Evolutionary conservation across 2,888 invertebrate genomes (phyloP), one percentile per base, ranked within the genome.

Genomic region (Drosophila pegasa): DNA sequence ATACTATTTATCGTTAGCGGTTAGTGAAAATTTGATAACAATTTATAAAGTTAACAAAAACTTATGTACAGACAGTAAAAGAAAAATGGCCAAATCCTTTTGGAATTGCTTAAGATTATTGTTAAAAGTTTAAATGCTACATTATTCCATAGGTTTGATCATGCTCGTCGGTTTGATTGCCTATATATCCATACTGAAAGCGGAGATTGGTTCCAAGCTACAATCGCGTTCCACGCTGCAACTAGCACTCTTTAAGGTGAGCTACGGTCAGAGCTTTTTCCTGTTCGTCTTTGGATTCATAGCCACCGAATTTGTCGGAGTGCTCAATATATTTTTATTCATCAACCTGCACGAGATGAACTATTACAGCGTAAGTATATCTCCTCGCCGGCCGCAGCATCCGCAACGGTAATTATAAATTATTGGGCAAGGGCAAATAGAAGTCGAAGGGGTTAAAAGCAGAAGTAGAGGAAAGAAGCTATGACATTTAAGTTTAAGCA

Each of bases 171-270:
- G 97, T 51, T 94, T 98, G 92, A 97, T 98, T 89, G 97, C 97
- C 94, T 98, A 97, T 94, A 97, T 98, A 93, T 97, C 97, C 61
- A 95, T 97, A 89, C 96, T 98, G 92, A 98, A 98, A 93, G 96
- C 97, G 10, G 97, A 98, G 94, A 94, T 98, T 47, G 97, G 97
- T 45, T 95, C 96, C 89, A 98, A 98, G 92, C 93, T 98, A 65
- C 94, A 96, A 69, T 95, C 97, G 66, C 94, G 95, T 90, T 96
- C 97, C 20, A 94, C 95, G 55, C 94, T 96, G 66, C 95, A 96
- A 89, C 95, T 95, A 40, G 95, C 97, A 1, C 93, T 95, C 57
- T 97, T 97, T 93, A 96, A 95, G 63, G 97, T 97, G 92, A 94
- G 94, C 87, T 98, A 98, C 91, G 98, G 98, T 51, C 97, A 96